phyloP scores from a whole-genome alignment of 2,797 vertebrate species.

The Valencia hispanica region DNA sequence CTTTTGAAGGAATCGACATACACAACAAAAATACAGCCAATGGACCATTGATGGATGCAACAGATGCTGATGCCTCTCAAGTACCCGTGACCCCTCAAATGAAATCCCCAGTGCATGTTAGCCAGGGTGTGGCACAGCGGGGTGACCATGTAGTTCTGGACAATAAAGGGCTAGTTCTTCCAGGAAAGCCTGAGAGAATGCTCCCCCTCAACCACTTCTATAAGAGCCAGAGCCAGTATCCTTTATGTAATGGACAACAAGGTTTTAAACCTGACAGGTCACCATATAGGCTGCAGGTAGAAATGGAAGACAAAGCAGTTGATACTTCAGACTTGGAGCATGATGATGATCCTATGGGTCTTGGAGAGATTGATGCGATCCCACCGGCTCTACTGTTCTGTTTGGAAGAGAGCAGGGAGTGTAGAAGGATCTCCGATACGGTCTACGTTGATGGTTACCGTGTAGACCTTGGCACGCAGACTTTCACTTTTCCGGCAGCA shows the following conservation, averaged over 20 bases:
- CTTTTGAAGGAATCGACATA: slow-evolving; percentile 58
- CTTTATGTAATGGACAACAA: slow-evolving; percentile 77
- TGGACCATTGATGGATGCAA: slow-evolving; percentile 68
- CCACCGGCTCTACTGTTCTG: slow-evolving; percentile 96
- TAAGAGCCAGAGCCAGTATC: slow-evolving; percentile 79
- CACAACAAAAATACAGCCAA: slow-evolving; percentile 65
- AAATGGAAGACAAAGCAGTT: slow-evolving; percentile 92
- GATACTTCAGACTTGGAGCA: slow-evolving; percentile 94
- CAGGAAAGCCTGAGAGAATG: slow-evolving; percentile 80
- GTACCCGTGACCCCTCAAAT: slow-evolving; percentile 53
- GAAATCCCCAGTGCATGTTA: slow-evolving; percentile 58
- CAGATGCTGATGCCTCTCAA: slow-evolving; percentile 68
- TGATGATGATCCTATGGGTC: slow-evolving; percentile 91
- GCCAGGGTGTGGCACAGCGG: slow-evolving; percentile 78
- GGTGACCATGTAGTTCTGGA: slow-evolving; percentile 74
- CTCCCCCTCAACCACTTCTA: slow-evolving; percentile 79
- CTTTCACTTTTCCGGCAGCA: slow-evolving; percentile 95
- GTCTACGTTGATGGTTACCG: slow-evolving; percentile 86
- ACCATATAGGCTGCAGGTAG: slow-evolving; percentile 70
- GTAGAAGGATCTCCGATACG: slow-evolving; percentile 93
- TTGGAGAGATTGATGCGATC: slow-evolving; percentile 95
- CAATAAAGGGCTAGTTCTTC: slow-evolving; percentile 69
- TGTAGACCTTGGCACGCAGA: slow-evolving; percentile 95
- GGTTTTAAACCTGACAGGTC: slow-evolving; percentile 75
- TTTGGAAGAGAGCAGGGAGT: slow-evolving; percentile 93